Base-by-base conservation (phyloP, 2,888 invertebrate genomes). In the Leptinotarsa haldemani region DNA sequence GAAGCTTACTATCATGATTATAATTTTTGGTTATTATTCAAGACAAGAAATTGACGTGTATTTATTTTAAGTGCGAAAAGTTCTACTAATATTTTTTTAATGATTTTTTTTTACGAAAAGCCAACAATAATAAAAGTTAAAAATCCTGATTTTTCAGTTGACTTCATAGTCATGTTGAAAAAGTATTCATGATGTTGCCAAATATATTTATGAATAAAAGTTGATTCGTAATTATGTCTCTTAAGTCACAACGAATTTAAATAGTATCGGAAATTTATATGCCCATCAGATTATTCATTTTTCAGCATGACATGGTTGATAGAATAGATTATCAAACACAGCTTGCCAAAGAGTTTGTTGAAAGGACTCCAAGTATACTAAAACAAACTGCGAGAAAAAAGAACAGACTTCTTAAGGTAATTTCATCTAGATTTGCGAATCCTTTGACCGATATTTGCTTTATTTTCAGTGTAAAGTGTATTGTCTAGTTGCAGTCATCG, bases 321-420 rank as follows among this genome's bases (percentile, higher is more conserved):
- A 90, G 90, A 82, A 90, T 93, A 70, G 92, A 92, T 88, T 91
- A 90, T 88, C 92, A 90, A 87, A 92, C 92, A 78, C 88, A 89
- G 83, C 89, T 89, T 82, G 92, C 93, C 20, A 89, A 88, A 22
- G 89, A 90, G 79, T 90, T 90, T 83, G 89, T 93, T 71, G 91
- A 90, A 78, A 83, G 81, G 78, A 92, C 92, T 68, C 89, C 90
- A 46, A 85, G 85, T 63, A 88, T 91, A 79, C 88, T 93, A 67
- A 85, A 87, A 71, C 88, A 88, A 80, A 91, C 91, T 68, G 88
- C 88, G 80, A 87, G 88, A 80, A 88, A 85, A 77, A 89, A 88
- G 79, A 85, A 84, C 64, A 89, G 87, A 81, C 85, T 89, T 65
- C 86, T 88, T 74, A 91, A 90, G 89, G 93, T 92, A 85, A 74